Evolutionary conservation across 2,113 vertebrate genomes (phyloP).

Genomic region (Charadrius vociferus): DNA sequence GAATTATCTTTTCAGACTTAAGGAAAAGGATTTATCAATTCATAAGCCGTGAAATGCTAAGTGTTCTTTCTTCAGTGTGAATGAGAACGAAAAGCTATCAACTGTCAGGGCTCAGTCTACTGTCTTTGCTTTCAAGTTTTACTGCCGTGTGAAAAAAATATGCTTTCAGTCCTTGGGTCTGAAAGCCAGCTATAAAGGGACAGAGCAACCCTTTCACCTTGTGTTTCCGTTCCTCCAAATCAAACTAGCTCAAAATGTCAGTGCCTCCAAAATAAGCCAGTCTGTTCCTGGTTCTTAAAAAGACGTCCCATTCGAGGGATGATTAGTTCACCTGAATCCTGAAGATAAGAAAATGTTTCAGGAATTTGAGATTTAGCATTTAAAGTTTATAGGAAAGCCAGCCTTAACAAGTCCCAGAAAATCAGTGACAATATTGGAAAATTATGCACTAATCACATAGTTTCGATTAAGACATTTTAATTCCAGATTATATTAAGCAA

Average conservation of each 20-base stretch:
- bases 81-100: background rate
- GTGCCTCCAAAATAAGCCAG: background rate
- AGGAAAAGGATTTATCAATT: background rate
- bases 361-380: background rate
- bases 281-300: background rate
- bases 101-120: background rate
- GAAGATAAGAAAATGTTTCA: background rate
- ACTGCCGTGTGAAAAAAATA: background rate
- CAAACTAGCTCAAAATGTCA: constrained; percentile 22
- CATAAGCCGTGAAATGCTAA: background rate
- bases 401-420: background rate
- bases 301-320: background rate
- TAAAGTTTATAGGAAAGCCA: background rate
- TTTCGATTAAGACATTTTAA: background rate
- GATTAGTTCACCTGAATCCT: background rate
- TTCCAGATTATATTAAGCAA: background rate
- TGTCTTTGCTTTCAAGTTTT: constrained; percentile 26
- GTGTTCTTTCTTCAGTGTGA: background rate
- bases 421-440: background rate
- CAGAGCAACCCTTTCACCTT: background rate
- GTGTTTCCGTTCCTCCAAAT: background rate
- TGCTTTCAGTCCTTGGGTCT: background rate
- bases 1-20: background rate
- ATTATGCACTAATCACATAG: background rate
- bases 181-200: background rate